Evolutionary conservation across 2,888 invertebrate species (phyloP).

Genomic region (Megaustenia siamemsis): DNA sequence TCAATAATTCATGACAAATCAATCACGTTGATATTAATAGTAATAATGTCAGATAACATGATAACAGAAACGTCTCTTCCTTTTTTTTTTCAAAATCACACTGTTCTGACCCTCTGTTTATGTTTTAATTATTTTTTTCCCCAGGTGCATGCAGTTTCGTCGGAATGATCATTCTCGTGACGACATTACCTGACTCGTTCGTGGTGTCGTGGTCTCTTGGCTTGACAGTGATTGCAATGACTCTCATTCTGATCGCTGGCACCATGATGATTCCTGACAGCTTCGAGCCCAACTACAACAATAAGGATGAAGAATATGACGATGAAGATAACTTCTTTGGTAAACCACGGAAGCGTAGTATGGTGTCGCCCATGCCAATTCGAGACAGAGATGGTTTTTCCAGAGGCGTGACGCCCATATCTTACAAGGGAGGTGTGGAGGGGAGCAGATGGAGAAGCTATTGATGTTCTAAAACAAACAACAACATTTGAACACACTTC

Average conservation of each 20-base stretch:
- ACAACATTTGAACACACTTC: too few species aligned
- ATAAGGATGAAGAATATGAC: slow-evolving; percentile 15
- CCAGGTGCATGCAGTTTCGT: slow-evolving; percentile 64
- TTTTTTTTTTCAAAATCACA: neutral
- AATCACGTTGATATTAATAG: too few species aligned
- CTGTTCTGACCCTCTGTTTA: neutral
- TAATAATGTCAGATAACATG: too few species aligned
- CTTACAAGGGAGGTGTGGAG: slow-evolving; percentile 39
- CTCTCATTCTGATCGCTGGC: slow-evolving; percentile 67
- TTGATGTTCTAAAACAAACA: neutral
- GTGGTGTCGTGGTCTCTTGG: slow-evolving; percentile 68
- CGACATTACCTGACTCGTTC: slow-evolving; percentile 64
- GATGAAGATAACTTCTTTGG: slow-evolving; percentile 37
- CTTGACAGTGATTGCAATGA: slow-evolving; percentile 67
- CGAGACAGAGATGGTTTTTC: slow-evolving; percentile 25
- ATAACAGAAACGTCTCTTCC: too few species aligned
- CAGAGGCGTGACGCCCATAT: slow-evolving; percentile 48
- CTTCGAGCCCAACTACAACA: slow-evolving; percentile 56
- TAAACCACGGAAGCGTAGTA: slow-evolving; percentile 26
- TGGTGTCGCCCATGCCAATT: slow-evolving; percentile 47
- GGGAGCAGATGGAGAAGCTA: slow-evolving; percentile 53
- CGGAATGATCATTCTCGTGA: slow-evolving; percentile 68
- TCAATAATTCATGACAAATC: too few species aligned
- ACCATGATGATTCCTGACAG: slow-evolving; percentile 68
- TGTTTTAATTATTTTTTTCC: neutral